These are phyloP conservation scores for Gobiocypris rarus DNA, from an alignment of 2,113 vertebrate genomes.

Conservation along the genomic window DNA sequence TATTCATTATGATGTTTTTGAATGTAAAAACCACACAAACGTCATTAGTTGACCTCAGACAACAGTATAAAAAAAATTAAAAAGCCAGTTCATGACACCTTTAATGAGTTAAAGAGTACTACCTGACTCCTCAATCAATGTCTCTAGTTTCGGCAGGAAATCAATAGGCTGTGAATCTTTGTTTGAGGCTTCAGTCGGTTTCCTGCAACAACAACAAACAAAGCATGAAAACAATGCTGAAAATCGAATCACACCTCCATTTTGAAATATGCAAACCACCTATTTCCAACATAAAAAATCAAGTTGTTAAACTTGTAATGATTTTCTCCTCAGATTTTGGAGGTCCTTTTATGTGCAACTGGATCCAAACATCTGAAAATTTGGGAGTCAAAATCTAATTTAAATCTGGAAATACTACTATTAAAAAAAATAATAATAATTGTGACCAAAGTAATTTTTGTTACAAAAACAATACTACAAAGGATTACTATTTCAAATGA, in stretches of 20 bases:
- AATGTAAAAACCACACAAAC: too few relatives aligned
- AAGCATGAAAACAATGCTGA: slow-evolving; percentile 52
- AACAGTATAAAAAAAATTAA: too few relatives aligned
- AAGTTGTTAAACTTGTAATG: too few relatives aligned
- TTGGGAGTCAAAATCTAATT: not conserved
- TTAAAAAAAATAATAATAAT: too few relatives aligned
- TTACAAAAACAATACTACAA: too few relatives aligned
- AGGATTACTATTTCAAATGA: too few relatives aligned
- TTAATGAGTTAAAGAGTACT: not conserved
- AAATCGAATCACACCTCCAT: not conserved
- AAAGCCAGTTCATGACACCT: too few relatives aligned
- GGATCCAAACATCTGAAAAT: not conserved
- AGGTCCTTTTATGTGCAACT: not conserved
- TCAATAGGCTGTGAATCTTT: slow-evolving; percentile 55
- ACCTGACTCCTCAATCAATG: slow-evolving; percentile 63
- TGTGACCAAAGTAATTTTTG: too few relatives aligned
- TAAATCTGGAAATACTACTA: not conserved
- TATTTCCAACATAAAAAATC: not conserved
- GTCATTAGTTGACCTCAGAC: too few relatives aligned
- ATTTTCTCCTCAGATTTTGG: not conserved
- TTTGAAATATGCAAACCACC: not conserved
- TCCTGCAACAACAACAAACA: slow-evolving; percentile 68
- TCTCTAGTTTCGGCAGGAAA: slow-evolving; percentile 52
- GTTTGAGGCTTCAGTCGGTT: slow-evolving; percentile 62
- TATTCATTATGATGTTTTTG: too few relatives aligned